These are phyloP conservation scores for Paramormyrops hopkinsi DNA, from an alignment of 2,797 vertebrate species.

Conservation along the genomic window DNA sequence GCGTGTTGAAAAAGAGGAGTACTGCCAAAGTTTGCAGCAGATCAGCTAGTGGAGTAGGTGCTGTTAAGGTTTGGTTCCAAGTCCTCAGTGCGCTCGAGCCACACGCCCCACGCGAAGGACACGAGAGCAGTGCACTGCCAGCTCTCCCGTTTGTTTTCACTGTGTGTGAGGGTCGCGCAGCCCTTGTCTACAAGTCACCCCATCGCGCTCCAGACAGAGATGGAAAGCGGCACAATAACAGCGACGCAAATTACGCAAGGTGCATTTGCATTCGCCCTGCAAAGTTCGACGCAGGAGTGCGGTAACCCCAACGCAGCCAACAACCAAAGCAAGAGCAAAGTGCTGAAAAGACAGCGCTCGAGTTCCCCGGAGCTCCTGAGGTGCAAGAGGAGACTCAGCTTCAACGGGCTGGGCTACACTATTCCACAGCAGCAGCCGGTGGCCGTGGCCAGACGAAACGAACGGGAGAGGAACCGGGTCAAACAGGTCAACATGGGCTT, in stretches of 20 bases:
- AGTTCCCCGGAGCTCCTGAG: constrained; percentile 80
- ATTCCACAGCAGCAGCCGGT: constrained; percentile 69
- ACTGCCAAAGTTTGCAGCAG: constrained; percentile 73
- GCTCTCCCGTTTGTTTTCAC: constrained; percentile 23
- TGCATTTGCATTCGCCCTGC: constrained; percentile 57
- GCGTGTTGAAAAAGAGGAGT: constrained; percentile 81
- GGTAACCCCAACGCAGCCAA: constrained; percentile 30
- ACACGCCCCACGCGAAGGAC: constrained; percentile 70
- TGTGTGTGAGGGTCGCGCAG: constrained; percentile 28
- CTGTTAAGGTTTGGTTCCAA: constrained; percentile 58
- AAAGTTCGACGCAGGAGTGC: constrained; percentile 55
- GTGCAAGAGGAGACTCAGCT: constrained; percentile 76
- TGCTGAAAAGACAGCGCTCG: constrained; percentile 74
- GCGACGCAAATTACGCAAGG: constrained; percentile 50
- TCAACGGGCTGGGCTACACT: constrained; percentile 65
- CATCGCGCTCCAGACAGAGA: constrained; percentile 38
- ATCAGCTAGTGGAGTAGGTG: constrained; percentile 63
- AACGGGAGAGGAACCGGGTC: constrained; percentile 89
- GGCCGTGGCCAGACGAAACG: constrained; percentile 83
- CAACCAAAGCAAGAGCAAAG: constrained; percentile 56
- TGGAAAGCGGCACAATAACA: constrained; percentile 59
- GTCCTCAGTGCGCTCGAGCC: constrained; percentile 45
- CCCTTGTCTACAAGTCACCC: constrained; percentile 24
- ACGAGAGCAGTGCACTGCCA: constrained; percentile 66
- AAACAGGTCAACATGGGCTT: constrained; percentile 94